Evolutionary conservation across 2,113 vertebrate genomes (phyloP).

Genomic region (Myxocyprinus asiaticus): DNA sequence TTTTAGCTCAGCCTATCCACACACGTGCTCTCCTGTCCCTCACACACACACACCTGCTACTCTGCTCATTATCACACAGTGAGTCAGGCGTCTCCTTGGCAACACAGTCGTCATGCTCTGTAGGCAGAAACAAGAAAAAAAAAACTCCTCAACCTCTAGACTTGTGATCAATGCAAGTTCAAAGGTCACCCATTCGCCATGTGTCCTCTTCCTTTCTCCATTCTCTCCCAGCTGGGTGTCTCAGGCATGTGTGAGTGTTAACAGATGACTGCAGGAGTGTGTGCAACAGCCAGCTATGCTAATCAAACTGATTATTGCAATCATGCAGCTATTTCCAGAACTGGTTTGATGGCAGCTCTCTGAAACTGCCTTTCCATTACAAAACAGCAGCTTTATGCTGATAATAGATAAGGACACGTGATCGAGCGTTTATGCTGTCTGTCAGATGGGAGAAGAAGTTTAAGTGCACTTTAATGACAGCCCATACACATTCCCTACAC

Average conservation of each 20-base stretch:
- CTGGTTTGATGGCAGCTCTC: slow-evolving; percentile 10
- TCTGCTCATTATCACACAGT: slow-evolving; percentile 49
- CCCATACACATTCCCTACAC: neutral
- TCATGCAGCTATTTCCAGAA: slow-evolving; percentile 48
- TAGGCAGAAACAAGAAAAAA: slow-evolving; percentile 31
- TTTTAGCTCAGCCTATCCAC: slow-evolving; percentile 76
- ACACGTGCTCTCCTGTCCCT: slow-evolving; percentile 71
- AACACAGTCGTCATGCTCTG: slow-evolving; percentile 55
- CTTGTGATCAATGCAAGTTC: slow-evolving; percentile 52
- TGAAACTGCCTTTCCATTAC: slow-evolving; percentile 31
- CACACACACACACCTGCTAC: slow-evolving; percentile 48
- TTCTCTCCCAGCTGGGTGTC: neutral
- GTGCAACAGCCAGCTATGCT: slow-evolving; percentile 25
- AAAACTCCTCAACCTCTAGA: slow-evolving; percentile 10
- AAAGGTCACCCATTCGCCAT: slow-evolving; percentile 53
- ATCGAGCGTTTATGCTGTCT: slow-evolving; percentile 14
- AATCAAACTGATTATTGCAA: slow-evolving; percentile 54
- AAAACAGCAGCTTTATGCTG: neutral
- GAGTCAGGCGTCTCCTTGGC: slow-evolving; percentile 62
- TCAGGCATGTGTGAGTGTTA: no score
- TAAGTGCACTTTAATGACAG: slow-evolving; percentile 14
- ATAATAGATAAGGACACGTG: neutral
- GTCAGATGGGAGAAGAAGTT: neutral
- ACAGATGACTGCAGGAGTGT: neutral
- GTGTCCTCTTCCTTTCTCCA: neutral